A percentile compares a stretch with the other conserved stretches of the same genome.
phyloP scores from a whole-genome alignment of 2,113 vertebrate genomes.

The Lophura nycthemera region DNA sequence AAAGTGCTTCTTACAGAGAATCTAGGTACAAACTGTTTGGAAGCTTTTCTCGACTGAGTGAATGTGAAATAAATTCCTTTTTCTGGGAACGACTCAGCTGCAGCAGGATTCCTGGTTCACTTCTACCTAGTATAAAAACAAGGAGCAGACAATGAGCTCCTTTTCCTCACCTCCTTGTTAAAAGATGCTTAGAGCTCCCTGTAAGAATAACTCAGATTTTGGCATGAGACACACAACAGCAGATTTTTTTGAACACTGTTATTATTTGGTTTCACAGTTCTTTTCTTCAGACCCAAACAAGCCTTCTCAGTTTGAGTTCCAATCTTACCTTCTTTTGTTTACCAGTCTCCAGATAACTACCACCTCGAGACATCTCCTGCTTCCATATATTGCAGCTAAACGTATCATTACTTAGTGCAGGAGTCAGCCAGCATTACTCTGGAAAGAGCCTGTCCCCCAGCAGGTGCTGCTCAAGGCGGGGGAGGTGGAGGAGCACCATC shows the following conservation, averaged over 20 bases:
- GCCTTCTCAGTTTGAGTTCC: not conserved
- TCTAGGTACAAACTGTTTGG: not conserved
- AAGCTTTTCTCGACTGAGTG: not conserved
- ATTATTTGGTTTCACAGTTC: not conserved
- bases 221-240: not conserved
- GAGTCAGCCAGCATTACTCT: not conserved
- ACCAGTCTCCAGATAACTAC: slow-evolving; percentile 27
- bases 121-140: not conserved
- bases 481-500: not conserved
- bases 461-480: rapidly evolving
- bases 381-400: slow-evolving; percentile 39
- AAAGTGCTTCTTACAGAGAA: not conserved
- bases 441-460: not conserved
- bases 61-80: not conserved
- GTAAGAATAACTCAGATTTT: not conserved
- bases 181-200: not conserved
- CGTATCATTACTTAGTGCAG: not conserved
- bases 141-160: not conserved
- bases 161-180: not conserved
- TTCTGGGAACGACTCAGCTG: not conserved
- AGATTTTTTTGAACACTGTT: not conserved
- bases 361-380: not conserved
- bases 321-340: slow-evolving; percentile 32
- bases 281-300: slow-evolving; percentile 35
- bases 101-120: not conserved